Conservation (phyloP, 2,888 invertebrate species). For the Andrena camellia region DNA sequence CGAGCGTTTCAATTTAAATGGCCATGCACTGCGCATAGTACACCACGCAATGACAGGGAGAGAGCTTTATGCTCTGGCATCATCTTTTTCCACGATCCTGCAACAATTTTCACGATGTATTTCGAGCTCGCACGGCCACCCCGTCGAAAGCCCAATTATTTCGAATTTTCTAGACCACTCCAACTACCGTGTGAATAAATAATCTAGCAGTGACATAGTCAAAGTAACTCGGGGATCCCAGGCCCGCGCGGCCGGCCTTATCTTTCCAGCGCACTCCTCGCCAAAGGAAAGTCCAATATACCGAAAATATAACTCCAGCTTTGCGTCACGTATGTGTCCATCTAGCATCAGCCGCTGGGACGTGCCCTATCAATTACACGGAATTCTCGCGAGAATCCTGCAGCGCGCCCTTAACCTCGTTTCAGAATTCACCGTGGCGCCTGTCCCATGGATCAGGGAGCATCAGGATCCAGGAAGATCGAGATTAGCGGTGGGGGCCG, state of each 20-base stretch:
- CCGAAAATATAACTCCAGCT: neutral
- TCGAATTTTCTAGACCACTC: neutral
- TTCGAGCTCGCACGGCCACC: neutral
- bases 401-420: slow-evolving; percentile 24
- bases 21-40: too few species aligned
- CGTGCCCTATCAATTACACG: slow-evolving; percentile 39
- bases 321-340: slow-evolving; percentile 2
- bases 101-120: neutral
- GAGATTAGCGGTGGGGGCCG: slow-evolving; percentile 44
- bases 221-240: neutral
- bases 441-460: slow-evolving; percentile 39
- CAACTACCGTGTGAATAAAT: neutral
- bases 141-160: neutral
- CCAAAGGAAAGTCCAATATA: slow-evolving; percentile 5
- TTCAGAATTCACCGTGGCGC: slow-evolving; percentile 18
- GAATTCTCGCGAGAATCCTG: slow-evolving; percentile 15
- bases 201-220: neutral
- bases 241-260: neutral
- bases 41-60: too few species aligned
- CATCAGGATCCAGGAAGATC: slow-evolving; percentile 35
- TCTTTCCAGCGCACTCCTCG: neutral
- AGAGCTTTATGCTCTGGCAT: too few species aligned
- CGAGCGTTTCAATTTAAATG: too few species aligned
- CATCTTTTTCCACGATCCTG: too few species aligned
- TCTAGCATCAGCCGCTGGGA: neutral